Evolutionary conservation across 2,888 invertebrate genomes (phyloP).

Genomic region (Lampropteryx suffumata): DNA sequence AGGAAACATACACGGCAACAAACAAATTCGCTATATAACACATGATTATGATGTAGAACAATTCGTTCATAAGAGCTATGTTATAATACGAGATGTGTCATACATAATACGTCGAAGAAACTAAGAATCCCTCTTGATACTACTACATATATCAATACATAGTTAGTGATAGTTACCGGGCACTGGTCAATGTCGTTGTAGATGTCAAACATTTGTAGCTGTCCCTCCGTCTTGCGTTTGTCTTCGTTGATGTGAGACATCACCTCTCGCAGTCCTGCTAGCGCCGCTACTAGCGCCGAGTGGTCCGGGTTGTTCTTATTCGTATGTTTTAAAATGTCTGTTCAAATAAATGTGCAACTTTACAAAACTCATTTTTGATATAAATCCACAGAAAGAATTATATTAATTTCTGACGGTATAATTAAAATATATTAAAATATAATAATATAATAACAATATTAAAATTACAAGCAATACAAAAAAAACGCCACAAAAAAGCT

Average conservation of each 20-base stretch:
- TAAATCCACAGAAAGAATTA: no score
- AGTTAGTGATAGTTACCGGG: constrained; percentile 86
- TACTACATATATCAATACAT: neutral
- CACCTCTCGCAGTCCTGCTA: constrained; percentile 94
- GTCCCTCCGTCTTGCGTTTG: constrained; percentile 97
- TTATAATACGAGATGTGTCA: no score
- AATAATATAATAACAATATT: no score
- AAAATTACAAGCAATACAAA: no score
- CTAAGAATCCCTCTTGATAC: neutral
- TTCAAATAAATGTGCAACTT: constrained; percentile 37
- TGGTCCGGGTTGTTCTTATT: constrained; percentile 94
- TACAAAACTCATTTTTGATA: neutral
- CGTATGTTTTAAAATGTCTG: constrained; percentile 97
- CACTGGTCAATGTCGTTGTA: constrained; percentile 99
- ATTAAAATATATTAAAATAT: no score
- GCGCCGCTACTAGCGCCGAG: constrained; percentile 90
- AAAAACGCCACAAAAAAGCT: no score
- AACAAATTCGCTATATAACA: no score
- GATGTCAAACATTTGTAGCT: constrained; percentile 97
- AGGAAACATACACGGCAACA: no score
- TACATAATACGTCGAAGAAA: no score
- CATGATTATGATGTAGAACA: no score
- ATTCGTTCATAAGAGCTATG: no score
- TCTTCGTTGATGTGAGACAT: constrained; percentile 99
- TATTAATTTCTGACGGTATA: no score